Conservation (phyloP, 2,888 invertebrate genomes). For the Xestia rhomboidea region DNA sequence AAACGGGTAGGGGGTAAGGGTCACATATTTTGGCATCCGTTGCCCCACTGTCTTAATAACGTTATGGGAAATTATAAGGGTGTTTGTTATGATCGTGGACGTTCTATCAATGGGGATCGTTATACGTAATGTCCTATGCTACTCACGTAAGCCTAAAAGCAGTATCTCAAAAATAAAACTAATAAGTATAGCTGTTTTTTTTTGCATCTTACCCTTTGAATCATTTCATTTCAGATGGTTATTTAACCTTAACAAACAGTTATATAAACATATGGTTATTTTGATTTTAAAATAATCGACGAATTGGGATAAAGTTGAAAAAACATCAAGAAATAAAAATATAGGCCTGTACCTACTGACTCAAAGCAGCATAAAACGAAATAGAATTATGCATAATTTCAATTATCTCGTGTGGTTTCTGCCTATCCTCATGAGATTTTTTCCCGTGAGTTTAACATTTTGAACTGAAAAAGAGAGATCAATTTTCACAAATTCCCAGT, state of each 20-base stretch:
- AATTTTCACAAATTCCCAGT: background rate
- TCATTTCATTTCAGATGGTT: background rate
- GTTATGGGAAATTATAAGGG: conserved; percentile 51
- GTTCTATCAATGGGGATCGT: conserved; percentile 4
- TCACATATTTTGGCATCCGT: conserved; percentile 64
- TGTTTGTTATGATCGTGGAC: conserved; percentile 26
- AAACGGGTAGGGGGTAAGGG: conserved; percentile 62
- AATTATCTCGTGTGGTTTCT: background rate
- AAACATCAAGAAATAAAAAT: background rate
- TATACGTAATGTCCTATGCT: background rate
- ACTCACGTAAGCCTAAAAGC: too few relatives aligned
- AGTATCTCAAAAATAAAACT: background rate
- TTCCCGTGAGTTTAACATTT: background rate
- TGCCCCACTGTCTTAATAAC: conserved; percentile 66
- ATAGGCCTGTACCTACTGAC: background rate
- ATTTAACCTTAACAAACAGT: background rate
- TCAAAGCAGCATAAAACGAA: background rate
- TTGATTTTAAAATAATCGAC: background rate
- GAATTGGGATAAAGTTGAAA: background rate
- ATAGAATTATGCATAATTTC: background rate
- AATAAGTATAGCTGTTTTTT: background rate
- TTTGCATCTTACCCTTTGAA: background rate
- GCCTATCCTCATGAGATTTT: background rate
- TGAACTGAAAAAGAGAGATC: background rate
- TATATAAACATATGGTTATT: background rate